Evolutionary conservation across 2,797 vertebrate species (phyloP).

Genomic region (Steatocranus sp.): DNA sequence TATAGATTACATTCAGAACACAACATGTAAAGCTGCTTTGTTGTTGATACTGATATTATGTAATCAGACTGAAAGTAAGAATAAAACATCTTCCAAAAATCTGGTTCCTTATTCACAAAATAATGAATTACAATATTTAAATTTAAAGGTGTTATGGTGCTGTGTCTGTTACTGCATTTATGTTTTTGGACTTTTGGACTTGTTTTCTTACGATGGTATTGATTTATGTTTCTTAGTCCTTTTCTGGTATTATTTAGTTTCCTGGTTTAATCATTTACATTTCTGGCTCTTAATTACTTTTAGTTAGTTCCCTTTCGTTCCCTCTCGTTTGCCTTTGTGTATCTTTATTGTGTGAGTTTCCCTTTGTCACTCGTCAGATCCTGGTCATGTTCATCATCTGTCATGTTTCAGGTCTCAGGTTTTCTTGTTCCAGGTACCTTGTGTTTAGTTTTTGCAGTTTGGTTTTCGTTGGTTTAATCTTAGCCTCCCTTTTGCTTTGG

Average conservation of each 20-base stretch:
- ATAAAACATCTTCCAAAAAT: neutral
- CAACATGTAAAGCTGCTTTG: neutral
- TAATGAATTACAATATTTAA: neutral
- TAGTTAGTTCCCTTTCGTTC: accelerated
- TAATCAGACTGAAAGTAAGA: neutral
- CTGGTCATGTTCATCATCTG: accelerated
- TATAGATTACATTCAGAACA: neutral
- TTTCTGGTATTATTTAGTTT: too few species aligned
- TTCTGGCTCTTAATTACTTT: neutral
- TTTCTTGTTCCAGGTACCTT: accelerated
- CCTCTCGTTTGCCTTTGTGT: neutral
- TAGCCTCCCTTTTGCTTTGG: neutral
- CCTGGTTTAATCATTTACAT: neutral
- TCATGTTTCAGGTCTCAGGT: neutral
- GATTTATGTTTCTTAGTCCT: too few species aligned
- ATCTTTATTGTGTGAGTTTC: neutral
- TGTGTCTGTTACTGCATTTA: too few species aligned
- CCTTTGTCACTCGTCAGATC: neutral
- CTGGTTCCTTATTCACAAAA: neutral
- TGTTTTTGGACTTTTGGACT: too few species aligned
- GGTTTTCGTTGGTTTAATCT: accelerated
- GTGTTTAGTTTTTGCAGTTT: neutral
- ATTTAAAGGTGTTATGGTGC: accelerated
- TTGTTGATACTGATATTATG: neutral
- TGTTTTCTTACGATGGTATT: too few species aligned